phyloP scores from a whole-genome alignment of 2,113 vertebrate species.

The Argyrosomus japonicus region DNA sequence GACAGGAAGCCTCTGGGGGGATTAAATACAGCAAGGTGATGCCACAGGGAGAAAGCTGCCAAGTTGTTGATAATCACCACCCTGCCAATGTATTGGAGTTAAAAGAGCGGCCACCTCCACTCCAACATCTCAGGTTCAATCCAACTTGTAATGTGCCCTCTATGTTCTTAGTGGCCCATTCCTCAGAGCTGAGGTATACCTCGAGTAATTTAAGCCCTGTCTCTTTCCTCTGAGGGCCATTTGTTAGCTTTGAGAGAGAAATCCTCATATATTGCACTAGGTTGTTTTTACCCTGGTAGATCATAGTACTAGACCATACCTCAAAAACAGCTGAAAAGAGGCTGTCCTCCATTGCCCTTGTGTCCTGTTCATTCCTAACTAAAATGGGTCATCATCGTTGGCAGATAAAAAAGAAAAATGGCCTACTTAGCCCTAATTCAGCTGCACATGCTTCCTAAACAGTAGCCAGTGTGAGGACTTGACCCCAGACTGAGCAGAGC shows the following conservation, averaged over 20 bases:
- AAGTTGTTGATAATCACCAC: conserved; percentile 56
- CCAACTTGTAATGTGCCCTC: conserved; percentile 35
- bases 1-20: conserved; percentile 47
- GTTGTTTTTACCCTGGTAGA: conserved; percentile 27
- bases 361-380: conserved; percentile 42
- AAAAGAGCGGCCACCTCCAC: conserved; percentile 30
- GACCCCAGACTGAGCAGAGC: conserved; percentile 34
- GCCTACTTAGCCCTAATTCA: conserved; percentile 59
- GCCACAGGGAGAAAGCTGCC: conserved; percentile 49
- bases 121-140: conserved; percentile 8
- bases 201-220: conserved; percentile 40
- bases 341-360: conserved; percentile 37
- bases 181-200: conserved; percentile 13
- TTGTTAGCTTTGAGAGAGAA: conserved; percentile 42
- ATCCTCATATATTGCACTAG: conserved; percentile 9
- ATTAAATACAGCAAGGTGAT: conserved; percentile 55
- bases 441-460: conserved; percentile 32
- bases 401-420: conserved; percentile 63
- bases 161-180: conserved; percentile 46
- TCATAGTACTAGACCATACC: conserved; percentile 13
- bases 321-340: conserved; percentile 32
- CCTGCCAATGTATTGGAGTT: conserved; percentile 29
- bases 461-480: conserved; percentile 28
- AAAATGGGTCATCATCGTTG: conserved; percentile 67
- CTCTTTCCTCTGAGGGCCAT: conserved; percentile 37